Base-by-base conservation (phyloP, 1,140 invertebrate genomes). In the Eumeta japonica region DNA sequence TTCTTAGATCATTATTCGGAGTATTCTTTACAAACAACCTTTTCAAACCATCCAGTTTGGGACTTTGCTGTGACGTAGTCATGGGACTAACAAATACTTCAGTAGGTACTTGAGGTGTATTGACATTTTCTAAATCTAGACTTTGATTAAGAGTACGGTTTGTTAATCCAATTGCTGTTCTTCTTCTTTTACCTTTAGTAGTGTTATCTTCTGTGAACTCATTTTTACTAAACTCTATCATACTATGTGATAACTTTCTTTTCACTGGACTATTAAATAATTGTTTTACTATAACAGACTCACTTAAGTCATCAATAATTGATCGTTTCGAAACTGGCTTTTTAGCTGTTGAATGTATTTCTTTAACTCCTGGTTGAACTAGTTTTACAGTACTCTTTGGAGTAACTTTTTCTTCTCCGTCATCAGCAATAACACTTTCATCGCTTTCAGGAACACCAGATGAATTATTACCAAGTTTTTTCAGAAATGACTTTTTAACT, bases 321-420 rank as follows among this genome's bases (percentile, higher is more conserved):
- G 60, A 56, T 1, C 67, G 62, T 35, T 66, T 74, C 3, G 75
- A 77, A 18, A 47, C 50, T 1, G 71, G 59, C 39, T 74, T 75
- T 39, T 74, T 77, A 0, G 75, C 72, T 0, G 71, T 73, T 2
- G 74, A 77, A 44, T 77, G 74, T 39, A 75, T 75, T 34, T 73
- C 71, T 45, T 75, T 75, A 3, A 77, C 62, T 1, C 50, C 53
- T 38, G 75, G 71, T 5, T 54, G 68, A 3, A 62, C 45, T 3
- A 59, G 43, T 39, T 63, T 66, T 0, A 67, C 53, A 0, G 48
- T 57, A 33, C 68, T 71, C 12, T 57, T 75, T 0, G 74, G 74
- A 1, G 74, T 77, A 0, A 61, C 46, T 10, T 52, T 44, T 18
- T 56, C 50, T n/a, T 58, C 52, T 12, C 60, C 50, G 11, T 54